Conservation (phyloP, 2,888 invertebrate genomes). For the Melitaea athalia region DNA sequence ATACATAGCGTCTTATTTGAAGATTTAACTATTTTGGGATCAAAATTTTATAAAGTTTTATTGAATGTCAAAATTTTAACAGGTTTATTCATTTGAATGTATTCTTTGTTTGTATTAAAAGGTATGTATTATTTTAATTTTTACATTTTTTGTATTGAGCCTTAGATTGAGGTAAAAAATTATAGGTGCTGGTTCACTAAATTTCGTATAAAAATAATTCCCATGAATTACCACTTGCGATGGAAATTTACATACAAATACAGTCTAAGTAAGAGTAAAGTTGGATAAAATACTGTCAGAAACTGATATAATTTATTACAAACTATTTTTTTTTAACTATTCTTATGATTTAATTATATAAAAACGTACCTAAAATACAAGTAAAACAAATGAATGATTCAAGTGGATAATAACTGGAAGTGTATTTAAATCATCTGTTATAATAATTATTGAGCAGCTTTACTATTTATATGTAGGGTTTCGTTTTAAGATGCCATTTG, state of each 20-base stretch:
- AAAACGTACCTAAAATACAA: neutral
- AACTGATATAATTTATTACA: no score
- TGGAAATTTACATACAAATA: no score
- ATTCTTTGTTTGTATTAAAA: conserved; percentile 4
- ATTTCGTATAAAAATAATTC: neutral
- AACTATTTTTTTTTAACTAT: no score
- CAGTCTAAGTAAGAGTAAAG: no score
- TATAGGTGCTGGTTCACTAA: neutral
- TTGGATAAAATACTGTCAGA: no score
- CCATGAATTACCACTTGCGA: neutral
- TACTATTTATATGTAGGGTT: conserved; percentile 76
- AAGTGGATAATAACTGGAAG: conserved; percentile 33
- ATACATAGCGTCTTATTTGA: conserved; percentile 29
- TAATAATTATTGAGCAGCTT: conserved; percentile 72
- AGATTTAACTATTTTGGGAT: conserved; percentile 63
- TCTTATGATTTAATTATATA: neutral
- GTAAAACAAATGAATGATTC: conserved; percentile 15
- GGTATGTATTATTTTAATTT: neutral
- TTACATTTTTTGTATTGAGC: neutral
- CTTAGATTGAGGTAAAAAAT: neutral
- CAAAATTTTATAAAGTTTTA: conserved; percentile 58
- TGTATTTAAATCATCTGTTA: conserved; percentile 48
- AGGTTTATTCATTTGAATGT: conserved; percentile 24
- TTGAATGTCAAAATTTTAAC: conserved; percentile 53
- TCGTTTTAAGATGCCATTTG: conserved; percentile 79